Base-by-base conservation (phyloP, 2,888 invertebrate genomes). In the Macrosoma leucophasiata region DNA sequence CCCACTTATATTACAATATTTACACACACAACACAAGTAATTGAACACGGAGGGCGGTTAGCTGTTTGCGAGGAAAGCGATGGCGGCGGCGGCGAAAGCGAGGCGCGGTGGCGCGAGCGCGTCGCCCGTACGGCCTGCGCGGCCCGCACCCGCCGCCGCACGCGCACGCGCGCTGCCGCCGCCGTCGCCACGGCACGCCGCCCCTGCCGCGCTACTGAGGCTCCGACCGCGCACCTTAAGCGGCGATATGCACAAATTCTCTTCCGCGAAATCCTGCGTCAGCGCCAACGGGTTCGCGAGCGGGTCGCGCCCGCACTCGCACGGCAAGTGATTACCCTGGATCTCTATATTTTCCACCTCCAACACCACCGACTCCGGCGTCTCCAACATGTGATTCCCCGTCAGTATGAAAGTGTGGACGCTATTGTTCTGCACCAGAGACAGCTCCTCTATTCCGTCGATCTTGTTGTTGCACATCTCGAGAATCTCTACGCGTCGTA, bases 221-320 rank as follows among this genome's bases (percentile, higher is more conserved):
- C 90, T 88, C 45, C 90, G 88, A 1, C 94, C 94, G 48, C 94
- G 93, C 46, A 92, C 89, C 66, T 93, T 92, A 52, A 94, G 79
- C 36, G 95, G 94, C 10, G 94, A 94, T 61, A 95, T 94, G 79
- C 95, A 95, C 68, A 87, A 92, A 72, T 95, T 95, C 53, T 89
- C 90, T 36, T 88, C 86, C 39, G 90, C 84, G 58, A 93, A 93
- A 38, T 90, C 89, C 37, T 74, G 72, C 29, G 78, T 76, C 41
- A 91, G 88, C 12, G 91, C 91, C 43, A 94, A 77, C 19, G 93
- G 91, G 42, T 92, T 92, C 34, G 90, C 89, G 32, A 94, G 78
- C 17, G 95, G 87, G 36, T 91, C 89, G 57, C 92, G 91, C 51
- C 93, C 93, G 60, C 95, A 95, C 71, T 94, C 94, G 68, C 95